These are phyloP conservation scores for Melanaphis sacchari DNA, from an alignment of 1,140 invertebrate species.

Conservation along the genomic window DNA sequence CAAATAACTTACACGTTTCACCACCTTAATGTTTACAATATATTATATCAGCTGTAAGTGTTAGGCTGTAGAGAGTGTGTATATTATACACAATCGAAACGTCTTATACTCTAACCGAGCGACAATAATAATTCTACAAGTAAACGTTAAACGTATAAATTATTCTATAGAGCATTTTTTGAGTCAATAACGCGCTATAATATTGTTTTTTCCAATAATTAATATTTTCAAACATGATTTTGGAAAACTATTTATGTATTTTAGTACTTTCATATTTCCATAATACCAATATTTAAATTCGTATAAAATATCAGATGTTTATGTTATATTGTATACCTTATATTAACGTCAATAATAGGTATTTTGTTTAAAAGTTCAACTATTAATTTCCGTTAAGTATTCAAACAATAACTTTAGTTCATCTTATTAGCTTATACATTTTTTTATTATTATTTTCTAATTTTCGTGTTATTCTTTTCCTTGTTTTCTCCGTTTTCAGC, in stretches of 20 bases:
- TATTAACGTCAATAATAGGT: too few species aligned
- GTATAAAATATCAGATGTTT: too few species aligned
- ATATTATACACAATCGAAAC: neutral
- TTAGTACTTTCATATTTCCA: too few species aligned
- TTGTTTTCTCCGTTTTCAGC: neutral
- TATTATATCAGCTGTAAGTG: neutral
- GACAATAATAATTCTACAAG: neutral
- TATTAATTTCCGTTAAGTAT: neutral
- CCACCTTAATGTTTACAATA: slow-evolving; percentile 1
- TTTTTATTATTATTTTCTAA: neutral
- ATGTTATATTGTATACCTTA: too few species aligned
- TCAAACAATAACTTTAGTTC: neutral
- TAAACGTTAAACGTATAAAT: neutral
- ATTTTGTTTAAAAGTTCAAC: too few species aligned
- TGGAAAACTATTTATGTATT: too few species aligned
- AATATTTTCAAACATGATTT: too few species aligned
- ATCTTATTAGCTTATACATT: neutral
- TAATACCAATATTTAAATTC: too few species aligned
- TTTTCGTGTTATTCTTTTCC: neutral
- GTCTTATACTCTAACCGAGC: neutral
- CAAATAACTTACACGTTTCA: neutral
- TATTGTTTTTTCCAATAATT: too few species aligned
- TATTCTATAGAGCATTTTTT: neutral
- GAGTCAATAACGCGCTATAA: too few species aligned
- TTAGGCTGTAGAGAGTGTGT: neutral